These are phyloP conservation scores for Semnopithecus entellus DNA, from an alignment of 2,113 vertebrate genomes.

Conservation along the genomic window DNA sequence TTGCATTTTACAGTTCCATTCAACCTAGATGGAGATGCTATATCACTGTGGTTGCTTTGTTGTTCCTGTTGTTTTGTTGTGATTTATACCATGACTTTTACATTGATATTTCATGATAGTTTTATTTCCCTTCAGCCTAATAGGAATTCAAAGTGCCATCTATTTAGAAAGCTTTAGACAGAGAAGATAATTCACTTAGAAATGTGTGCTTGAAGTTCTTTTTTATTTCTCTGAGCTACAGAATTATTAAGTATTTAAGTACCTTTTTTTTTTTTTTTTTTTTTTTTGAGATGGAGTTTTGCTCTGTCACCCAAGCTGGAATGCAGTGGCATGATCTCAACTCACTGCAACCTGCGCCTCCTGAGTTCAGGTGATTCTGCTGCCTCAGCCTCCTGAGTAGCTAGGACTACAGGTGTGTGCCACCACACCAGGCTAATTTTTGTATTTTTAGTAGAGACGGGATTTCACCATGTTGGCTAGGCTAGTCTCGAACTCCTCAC, in stretches of 20 bases:
- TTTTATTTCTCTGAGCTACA: conserved; percentile 27
- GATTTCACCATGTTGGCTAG: too few species aligned
- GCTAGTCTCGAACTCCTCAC: too few species aligned
- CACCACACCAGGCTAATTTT: too few species aligned
- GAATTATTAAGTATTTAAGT: conserved; percentile 52
- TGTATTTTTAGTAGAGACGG: too few species aligned
- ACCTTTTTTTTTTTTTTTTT: background rate
- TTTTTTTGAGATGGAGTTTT: too few species aligned
- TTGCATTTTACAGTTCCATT: background rate
- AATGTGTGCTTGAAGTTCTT: background rate
- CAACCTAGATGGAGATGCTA: background rate
- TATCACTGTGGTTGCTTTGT: background rate
- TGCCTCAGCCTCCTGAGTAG: too few species aligned
- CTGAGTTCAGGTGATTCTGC: too few species aligned
- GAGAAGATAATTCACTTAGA: conserved; percentile 18
- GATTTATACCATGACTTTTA: background rate
- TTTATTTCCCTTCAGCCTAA: conserved; percentile 31
- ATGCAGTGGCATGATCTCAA: too few species aligned
- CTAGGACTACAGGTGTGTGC: too few species aligned
- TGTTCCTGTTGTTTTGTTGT: background rate
- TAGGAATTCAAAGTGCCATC: background rate
- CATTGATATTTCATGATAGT: background rate
- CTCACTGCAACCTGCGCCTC: too few species aligned
- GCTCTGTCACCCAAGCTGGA: too few species aligned
- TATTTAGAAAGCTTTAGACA: background rate